phyloP scores from a whole-genome alignment of 2,797 vertebrate genomes.

The Poliocrania exsul region DNA sequence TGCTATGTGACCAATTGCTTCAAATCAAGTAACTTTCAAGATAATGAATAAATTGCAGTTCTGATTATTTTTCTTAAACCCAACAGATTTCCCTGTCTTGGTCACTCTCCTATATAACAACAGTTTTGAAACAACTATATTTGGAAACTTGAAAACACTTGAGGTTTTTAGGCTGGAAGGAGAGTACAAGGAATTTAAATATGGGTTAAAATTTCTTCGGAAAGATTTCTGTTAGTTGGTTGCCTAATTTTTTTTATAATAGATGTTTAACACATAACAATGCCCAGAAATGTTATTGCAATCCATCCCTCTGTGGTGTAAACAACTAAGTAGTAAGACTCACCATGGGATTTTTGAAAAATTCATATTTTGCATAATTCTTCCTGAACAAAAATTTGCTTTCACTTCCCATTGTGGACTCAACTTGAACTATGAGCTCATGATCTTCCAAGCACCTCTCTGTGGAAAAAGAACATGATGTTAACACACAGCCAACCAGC shows the following conservation, averaged over 20 bases:
- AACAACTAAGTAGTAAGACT: conserved; percentile 42
- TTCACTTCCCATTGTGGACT: conserved; percentile 90
- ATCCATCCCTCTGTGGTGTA: background rate
- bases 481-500: background rate
- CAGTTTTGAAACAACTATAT: background rate
- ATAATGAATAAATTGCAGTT: background rate
- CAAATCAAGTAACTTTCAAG: background rate
- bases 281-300: background rate
- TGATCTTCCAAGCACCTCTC: conserved; percentile 96
- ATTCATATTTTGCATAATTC: conserved; percentile 99
- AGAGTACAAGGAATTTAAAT: background rate
- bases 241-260: background rate
- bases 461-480: conserved; percentile 61
- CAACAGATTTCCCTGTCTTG: background rate
- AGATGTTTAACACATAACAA: background rate
- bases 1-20: background rate
- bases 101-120: background rate
- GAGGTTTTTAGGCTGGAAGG: background rate
- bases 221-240: background rate
- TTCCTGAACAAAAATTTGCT: conserved; percentile 97
- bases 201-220: background rate
- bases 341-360: conserved; percentile 96
- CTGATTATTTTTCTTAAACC: background rate
- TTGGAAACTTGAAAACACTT: background rate
- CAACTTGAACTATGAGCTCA: conserved; percentile 91